phyloP scores from a whole-genome alignment of 2,113 vertebrate genomes.

The Hemichromis elongatus region DNA sequence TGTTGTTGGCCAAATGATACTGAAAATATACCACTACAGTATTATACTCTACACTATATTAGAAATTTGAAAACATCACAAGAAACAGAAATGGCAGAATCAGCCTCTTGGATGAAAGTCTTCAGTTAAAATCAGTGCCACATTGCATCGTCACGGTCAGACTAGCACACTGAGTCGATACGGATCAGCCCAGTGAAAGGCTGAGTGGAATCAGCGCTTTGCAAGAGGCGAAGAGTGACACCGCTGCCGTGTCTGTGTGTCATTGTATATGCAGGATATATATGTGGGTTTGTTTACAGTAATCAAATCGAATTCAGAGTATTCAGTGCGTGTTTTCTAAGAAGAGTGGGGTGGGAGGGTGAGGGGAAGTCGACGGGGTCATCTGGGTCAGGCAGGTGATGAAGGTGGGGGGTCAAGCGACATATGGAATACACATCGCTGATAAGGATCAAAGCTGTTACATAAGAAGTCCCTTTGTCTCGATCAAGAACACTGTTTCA shows the following conservation, averaged over 20 bases:
- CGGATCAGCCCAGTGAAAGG: neutral
- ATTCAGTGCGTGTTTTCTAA: neutral
- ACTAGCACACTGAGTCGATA: neutral
- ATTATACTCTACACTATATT: neutral
- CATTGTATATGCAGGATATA: neutral
- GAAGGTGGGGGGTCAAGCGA: constrained; percentile 20
- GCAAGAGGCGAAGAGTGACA: neutral
- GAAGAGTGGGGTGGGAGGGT: neutral
- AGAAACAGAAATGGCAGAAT: neutral
- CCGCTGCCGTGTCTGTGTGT: neutral
- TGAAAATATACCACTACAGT: neutral
- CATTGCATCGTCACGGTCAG: neutral
- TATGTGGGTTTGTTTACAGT: constrained; percentile 6
- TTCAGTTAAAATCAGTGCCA: neutral
- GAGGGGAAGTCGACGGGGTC: neutral
- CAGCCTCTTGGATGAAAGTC: neutral
- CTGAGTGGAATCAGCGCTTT: neutral
- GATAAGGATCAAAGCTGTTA: constrained; percentile 68
- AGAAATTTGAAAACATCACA: neutral
- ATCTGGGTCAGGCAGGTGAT: neutral
- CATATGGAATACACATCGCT: constrained; percentile 63
- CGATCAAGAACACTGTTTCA: constrained; percentile 34
- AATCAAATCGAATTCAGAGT: neutral
- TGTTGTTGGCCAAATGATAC: neutral
- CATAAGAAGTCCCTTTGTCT: constrained; percentile 63